Conservation (phyloP, 2,113 vertebrate species). For the Coracopsis vasa region DNA sequence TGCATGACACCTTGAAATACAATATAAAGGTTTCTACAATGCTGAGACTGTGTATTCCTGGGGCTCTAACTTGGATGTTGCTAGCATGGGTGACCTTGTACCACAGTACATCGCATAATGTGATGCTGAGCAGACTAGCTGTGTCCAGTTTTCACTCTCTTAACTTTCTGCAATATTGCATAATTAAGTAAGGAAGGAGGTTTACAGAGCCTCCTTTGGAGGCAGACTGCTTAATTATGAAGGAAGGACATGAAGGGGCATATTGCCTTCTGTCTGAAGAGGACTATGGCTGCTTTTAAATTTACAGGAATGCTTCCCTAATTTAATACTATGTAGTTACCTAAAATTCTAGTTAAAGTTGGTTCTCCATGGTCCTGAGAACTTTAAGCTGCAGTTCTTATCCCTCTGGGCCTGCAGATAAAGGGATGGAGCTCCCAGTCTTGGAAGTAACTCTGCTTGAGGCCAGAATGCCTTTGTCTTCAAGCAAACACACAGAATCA, state of each 20-base stretch:
- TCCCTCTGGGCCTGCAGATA: background rate
- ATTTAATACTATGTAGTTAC: background rate
- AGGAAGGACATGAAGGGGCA: background rate
- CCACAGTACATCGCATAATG: background rate
- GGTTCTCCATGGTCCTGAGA: background rate
- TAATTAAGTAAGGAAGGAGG: background rate
- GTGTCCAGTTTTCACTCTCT: background rate
- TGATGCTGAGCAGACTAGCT: background rate
- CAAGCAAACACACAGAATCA: background rate
- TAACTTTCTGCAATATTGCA: background rate
- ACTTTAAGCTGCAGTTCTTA: background rate
- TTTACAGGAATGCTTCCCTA: background rate
- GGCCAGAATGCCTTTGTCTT: background rate
- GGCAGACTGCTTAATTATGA: background rate
- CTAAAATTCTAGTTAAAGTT: background rate
- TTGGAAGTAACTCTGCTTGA: background rate
- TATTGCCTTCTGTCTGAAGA: background rate
- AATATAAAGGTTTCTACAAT: background rate
- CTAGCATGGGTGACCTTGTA: background rate
- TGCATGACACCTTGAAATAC: background rate
- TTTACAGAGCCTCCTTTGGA: background rate
- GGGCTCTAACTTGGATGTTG: background rate
- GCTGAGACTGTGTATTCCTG: background rate
- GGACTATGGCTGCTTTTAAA: background rate
- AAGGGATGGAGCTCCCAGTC: background rate